Evolutionary conservation across 2,888 invertebrate genomes (phyloP), one percentile per base, ranked within the genome.

Genomic region (Pseudococcus viburni): DNA sequence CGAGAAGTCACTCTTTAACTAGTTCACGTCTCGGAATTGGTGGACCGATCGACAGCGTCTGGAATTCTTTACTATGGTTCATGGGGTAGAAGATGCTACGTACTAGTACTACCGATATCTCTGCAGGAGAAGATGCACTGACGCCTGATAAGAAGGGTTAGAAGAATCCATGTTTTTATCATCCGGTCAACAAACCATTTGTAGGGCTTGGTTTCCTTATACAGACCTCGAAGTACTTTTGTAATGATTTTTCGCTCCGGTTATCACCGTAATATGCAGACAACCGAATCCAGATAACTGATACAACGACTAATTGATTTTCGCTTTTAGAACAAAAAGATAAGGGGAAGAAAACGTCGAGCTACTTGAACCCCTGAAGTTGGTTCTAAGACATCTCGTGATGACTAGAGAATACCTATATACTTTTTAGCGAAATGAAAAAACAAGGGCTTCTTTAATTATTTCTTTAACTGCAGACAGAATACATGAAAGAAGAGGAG

Each of bases 111-210:
- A 17, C 42, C 17, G 80, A 42, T 80, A 80, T 80, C 42, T 42
- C 80, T 11, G 80, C 42, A 80, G 80, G 42, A 73, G 33, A 73
- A 39, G 73, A 80, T 80, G 80, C 80, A 42, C 33, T 80, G 80
- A 80, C 80, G 80, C 80, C 80, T 80, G 80, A 80, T 80, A 46
- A 46, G 80, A 80, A 80, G 80, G 80, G 80, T 80, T 80, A 42
- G 8, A 42, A n/a, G 17, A 80, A 19, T 80, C 4, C 39, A 46
- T 80, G 26, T 80, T 42, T 80, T 19, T n/a, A 42, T 42, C 80
- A 80, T 80, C 80, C 80, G 80, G 80, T 80, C 42, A 80, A 80
- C 80, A 73, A 80, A 42, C 80, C 42, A 46, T 80, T 80, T 80
- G 26, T 19, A n/a, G 11, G 80, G 80, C n/a, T 80, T 80, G 80